These are phyloP conservation scores for Punctoribates punctum DNA, from an alignment of 2,888 invertebrate species.

Conservation along the genomic window DNA sequence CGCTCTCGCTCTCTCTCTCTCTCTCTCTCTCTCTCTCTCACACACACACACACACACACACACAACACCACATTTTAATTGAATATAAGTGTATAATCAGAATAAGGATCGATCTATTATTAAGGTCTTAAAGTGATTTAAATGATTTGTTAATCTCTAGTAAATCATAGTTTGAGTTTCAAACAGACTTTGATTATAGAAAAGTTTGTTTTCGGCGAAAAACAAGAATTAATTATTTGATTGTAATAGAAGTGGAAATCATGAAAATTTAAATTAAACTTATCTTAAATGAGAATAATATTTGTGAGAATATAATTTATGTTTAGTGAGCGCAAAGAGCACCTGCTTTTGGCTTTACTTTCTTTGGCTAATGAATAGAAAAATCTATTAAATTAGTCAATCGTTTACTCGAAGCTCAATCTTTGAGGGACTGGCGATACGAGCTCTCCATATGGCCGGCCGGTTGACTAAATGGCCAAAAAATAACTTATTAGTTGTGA, in stretches of 20 bases:
- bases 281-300: not conserved
- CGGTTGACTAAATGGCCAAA: conserved; percentile 25
- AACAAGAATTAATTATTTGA: conserved; percentile 36
- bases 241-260: conserved; percentile 2
- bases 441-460: not conserved
- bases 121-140: too few species aligned
- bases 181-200: not conserved
- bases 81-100: too few species aligned
- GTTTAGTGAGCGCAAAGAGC: conserved; percentile 7
- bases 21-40: too few species aligned
- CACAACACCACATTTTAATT: too few species aligned
- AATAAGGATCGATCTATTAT: too few species aligned
- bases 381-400: conserved; percentile 34
- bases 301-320: conserved; percentile 18
- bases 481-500: conserved; percentile 29
- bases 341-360: conserved; percentile 15
- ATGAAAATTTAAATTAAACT: conserved; percentile 27
- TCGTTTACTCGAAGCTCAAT: not conserved
- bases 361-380: not conserved
- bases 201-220: conserved; percentile 17
- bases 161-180: not conserved
- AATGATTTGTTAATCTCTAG: too few species aligned
- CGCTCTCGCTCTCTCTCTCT: too few species aligned
- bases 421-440: not conserved
- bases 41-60: too few species aligned